phyloP scores from a whole-genome alignment of 2,888 invertebrate genomes.

The Steinernema hermaphroditum region DNA sequence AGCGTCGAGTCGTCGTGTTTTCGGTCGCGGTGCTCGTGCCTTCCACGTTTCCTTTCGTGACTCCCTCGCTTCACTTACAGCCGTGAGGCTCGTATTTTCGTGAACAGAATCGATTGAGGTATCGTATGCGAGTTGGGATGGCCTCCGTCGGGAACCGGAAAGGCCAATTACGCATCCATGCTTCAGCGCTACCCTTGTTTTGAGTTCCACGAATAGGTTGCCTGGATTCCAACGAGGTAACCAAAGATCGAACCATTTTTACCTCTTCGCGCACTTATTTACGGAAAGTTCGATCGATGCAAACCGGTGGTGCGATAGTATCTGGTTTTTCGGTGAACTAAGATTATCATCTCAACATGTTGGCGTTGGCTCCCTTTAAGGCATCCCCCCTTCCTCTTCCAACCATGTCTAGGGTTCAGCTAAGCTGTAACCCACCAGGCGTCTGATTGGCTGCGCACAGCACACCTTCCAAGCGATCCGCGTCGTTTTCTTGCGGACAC shows the following conservation, averaged over 20 bases:
- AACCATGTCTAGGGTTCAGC: background rate
- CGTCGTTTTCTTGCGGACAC: background rate
- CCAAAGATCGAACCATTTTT: background rate
- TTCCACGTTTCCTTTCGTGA: background rate
- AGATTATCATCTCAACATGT: constrained; percentile 17
- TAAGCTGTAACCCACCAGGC: background rate
- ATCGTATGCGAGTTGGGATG: background rate
- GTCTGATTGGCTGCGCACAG: background rate
- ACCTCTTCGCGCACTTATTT: constrained; percentile 10
- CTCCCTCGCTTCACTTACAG: background rate
- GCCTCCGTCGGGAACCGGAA: constrained; percentile 23
- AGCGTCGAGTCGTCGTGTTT: background rate
- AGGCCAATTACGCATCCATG: background rate
- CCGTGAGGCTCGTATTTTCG: background rate
- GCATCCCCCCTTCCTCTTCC: background rate
- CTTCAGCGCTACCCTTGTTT: background rate
- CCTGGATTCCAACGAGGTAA: background rate
- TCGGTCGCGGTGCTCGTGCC: background rate
- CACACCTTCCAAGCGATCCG: background rate
- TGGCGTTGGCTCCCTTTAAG: background rate
- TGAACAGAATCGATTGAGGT: constrained; percentile 6
- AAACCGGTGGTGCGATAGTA: constrained; percentile 27
- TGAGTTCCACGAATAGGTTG: background rate
- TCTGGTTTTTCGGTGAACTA: constrained; percentile 28
- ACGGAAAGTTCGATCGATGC: constrained; percentile 26